Evolutionary conservation across 2,113 vertebrate species (phyloP), one percentile per base, ranked within the genome.

Genomic region (Litocranius walleri): DNA sequence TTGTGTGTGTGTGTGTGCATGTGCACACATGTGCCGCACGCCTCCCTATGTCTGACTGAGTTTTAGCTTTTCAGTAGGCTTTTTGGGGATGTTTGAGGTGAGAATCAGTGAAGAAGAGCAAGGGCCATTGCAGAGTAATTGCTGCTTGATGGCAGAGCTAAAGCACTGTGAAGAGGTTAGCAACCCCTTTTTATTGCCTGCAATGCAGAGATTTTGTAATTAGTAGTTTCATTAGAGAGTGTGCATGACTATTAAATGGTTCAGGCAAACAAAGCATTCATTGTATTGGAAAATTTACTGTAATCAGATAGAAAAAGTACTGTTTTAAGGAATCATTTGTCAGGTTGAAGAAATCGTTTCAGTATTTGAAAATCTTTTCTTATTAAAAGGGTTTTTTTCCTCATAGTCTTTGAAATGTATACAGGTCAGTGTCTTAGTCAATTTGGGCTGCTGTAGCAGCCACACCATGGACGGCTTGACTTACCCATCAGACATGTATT

Each of bases 261-360:
- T 97, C 96, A 97, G 78, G 93, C 93, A 97, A 98, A 98, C 93
- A 98, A 98, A 97, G 97, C 86, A 81, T 92, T 97, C 97, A 96
- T 98, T 97, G 97, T 95, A 95, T 98, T 95, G 96, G 98, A 98
- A 98, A 98, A 98, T 98, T 91, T 97, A 96, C 97, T 92, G 94
- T 98, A 96, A 97, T 98, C 98, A 97, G 97, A 97, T 97, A 96
- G 97, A 93, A 92, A 91, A 98, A 98, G 91, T 96, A 97, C 91
- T 96, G 94, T 93, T 98, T 98, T 97, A 40, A 91, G 80, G 90
- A 91, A 80, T 97, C 93, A 85, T 93, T 56, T 95, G 91, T 96
- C 94, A 97, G 94, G 85, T 91, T 33, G 52, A 62, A 45, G 91
- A 97, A 94, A 54, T n/a, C n/a, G 64, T 95, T 88, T 91, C 36